Base-by-base conservation (phyloP, 2,797 vertebrate genomes). In the Myotis planiceps region DNA sequence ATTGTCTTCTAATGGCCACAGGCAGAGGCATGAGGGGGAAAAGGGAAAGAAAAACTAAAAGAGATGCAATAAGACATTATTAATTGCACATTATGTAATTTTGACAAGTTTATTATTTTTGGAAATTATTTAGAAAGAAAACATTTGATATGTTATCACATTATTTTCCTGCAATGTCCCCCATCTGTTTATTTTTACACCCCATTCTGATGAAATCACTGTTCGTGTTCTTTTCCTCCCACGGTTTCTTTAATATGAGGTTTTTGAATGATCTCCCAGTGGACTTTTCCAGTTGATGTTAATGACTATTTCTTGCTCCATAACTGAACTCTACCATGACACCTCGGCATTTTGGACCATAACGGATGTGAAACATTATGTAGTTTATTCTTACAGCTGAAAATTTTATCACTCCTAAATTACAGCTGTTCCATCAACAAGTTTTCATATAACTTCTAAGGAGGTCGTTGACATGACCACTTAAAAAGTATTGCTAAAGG, bases 81-180 rank as follows among this genome's bases (percentile, higher is more conserved):
- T 63, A 85, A 94, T 51, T 47, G 27, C 23, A 66, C 27, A 66
- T 90, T 93, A 95, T 78, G 7, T 85, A 94, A 94, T 68, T 85
- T 95, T 96, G 90, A 92, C n/a, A 92, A 81, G 90, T 92, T 88
- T 88, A 81, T 91, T 95, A 96, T 95, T 98, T 96, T 49, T 4
- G 69, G 93, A 96, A 96, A 78, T 85, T 91, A 96, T 88, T 90
- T 93, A 53, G 58, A 93, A 97, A 42, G 60, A 92, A 94, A 96
- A 75, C 42, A 78, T 39, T 87, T 80, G 84, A 93, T 92, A 72
- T 88, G 53, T 89, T 65, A 66, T 42, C 83, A 85, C 21, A 29
- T 42, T 88, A 83, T 83, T 86, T 81, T 13, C 53, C 83, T 90
- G 34, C 34, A 63, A 45, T 47, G 27, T 84, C 63, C 78, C 79